Percentiles rank a stretch among this genome's conserved stretches.
phyloP scores from a whole-genome alignment of 2,888 invertebrate species.

The Mimachlamys varia region DNA sequence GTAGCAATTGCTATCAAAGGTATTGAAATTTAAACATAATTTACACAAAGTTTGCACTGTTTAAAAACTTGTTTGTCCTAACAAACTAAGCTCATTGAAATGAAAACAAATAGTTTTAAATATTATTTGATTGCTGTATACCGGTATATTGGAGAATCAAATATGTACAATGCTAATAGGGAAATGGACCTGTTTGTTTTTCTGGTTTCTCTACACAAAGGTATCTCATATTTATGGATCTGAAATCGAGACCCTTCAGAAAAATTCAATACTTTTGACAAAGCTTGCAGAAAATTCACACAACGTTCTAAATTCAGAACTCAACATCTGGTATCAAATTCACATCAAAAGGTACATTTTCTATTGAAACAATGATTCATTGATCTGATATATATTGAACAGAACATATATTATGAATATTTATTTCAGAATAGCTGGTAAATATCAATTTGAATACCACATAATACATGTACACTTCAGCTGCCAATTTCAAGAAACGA shows the following conservation, averaged over 20 bases:
- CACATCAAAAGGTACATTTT: background rate
- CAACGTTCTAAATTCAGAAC: background rate
- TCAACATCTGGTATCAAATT: background rate
- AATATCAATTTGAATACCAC: background rate
- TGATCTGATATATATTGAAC: background rate
- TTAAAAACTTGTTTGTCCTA: background rate
- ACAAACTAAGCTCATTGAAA: background rate
- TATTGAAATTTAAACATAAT: background rate
- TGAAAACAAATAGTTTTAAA: background rate
- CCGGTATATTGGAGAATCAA: background rate
- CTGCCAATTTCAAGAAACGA: background rate
- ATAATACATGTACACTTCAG: background rate
- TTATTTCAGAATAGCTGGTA: background rate
- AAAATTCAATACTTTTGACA: constrained; percentile 7
- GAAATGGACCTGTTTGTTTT: background rate
- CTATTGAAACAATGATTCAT: background rate
- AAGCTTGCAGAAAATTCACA: background rate
- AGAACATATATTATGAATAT: constrained; percentile 13
- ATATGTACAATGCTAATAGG: background rate
- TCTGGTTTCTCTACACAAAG: background rate
- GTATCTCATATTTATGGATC: background rate
- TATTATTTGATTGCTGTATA: background rate
- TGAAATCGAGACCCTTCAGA: background rate
- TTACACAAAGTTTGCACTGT: background rate
- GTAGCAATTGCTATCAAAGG: background rate